Base-by-base conservation (phyloP, 2,113 vertebrate genomes). In the Nansenia antarctica region DNA sequence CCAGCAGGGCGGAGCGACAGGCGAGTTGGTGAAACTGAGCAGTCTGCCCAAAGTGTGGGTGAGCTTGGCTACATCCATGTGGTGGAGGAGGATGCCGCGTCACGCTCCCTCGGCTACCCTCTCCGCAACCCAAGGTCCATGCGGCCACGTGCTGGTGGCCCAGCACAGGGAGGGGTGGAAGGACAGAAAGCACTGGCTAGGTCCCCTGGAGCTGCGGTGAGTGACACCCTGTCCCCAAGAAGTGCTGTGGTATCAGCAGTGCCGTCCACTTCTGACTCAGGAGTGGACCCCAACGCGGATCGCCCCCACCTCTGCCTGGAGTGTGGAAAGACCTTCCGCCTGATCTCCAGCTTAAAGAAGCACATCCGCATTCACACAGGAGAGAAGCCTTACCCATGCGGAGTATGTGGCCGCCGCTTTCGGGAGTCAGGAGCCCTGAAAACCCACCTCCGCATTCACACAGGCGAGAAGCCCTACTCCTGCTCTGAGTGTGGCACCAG, bases 311-410 rank as follows among this genome's bases (percentile, higher is more conserved):
- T 92, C 67, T 93, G 92, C 76, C 72, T 93, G 65, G 91, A 93
- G 77, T 93, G 92, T 0, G 92, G 92, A 5, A 93, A 93, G 74
- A 92, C 92, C 0, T 93, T 93, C 85, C 91, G 92, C 5, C 79
- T 93, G 52, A 92, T 93, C 70, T 93, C 92, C 70, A 93, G 91
- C 75, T 70, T 93, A 76, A 93, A 93, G 86, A 93, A 93, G 73
- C 92, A 93, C 84, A 91, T 93, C 72, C 90, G 92, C 70, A 93
- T 93, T 74, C 92, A 93, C 87, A 93, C 92, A 0, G 92, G 92
- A 1, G 92, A 93, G 84, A 93, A 93, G 82, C 92, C 92, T 0
- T 92, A 93, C 72, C 92, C 91, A 0, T 93, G 92, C 11, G 83
- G 69, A 0, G 92, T 92, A 14, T 93, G 92, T 0, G 92, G 92